Evolutionary conservation across 2,797 vertebrate genomes (phyloP).

Genomic region (Chaetodon trifasciatus): DNA sequence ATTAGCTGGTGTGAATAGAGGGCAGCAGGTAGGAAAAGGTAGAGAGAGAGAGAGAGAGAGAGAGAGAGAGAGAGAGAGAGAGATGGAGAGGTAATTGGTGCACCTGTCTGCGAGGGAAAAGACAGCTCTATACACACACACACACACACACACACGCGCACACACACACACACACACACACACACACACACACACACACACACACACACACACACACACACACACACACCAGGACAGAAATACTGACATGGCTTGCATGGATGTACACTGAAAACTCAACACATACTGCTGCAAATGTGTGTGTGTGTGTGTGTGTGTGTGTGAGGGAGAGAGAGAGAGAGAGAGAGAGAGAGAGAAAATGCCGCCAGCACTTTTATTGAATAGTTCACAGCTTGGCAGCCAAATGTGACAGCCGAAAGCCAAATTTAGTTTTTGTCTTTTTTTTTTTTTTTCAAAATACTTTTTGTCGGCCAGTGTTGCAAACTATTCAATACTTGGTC

Average conservation of each 20-base stretch:
- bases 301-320: constrained; percentile 17
- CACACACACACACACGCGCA: constrained; percentile 31
- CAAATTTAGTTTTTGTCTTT: constrained; percentile 36
- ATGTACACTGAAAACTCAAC: constrained; percentile 1
- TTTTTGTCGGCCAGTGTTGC: neutral
- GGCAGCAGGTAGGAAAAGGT: constrained; percentile 57
- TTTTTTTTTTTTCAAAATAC: constrained; percentile 1
- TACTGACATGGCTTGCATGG: constrained; percentile 21
- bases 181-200: constrained; percentile 34
- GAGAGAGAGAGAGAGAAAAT: constrained; percentile 2
- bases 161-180: constrained; percentile 10
- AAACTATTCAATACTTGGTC: constrained; percentile 13
- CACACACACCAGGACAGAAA: constrained; percentile 9
- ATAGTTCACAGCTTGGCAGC: constrained; percentile 32
- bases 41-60: constrained; percentile 42
- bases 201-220: constrained; percentile 31
- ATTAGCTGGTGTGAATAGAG: constrained; percentile 76
- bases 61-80: constrained; percentile 35
- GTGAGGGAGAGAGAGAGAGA: neutral
- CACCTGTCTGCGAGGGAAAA: constrained; percentile 69
- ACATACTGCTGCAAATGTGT: neutral
- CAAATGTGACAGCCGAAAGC: constrained; percentile 34
- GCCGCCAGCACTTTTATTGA: constrained; percentile 25
- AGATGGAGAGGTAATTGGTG: constrained; percentile 77
- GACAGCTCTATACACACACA: constrained; percentile 66